These are phyloP conservation scores for Cephonodes hylas DNA, from an alignment of 2,888 invertebrate species.

Conservation along the genomic window DNA sequence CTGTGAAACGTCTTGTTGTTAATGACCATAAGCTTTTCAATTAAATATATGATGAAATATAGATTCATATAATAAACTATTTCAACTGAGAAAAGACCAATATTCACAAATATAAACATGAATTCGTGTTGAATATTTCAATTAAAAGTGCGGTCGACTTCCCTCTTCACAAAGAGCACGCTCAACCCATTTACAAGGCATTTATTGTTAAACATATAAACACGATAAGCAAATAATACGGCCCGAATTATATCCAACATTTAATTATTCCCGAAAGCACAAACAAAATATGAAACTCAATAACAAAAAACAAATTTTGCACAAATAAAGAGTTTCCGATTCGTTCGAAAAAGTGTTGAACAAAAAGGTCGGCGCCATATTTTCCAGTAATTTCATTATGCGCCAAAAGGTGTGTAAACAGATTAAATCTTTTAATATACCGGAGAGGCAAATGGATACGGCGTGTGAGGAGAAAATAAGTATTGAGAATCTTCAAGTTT, in stretches of 20 bases:
- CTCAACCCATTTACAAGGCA: not conserved
- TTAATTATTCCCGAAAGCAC: slow-evolving; percentile 2
- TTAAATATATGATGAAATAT: too few species aligned
- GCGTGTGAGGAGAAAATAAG: not conserved
- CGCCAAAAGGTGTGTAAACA: not conserved
- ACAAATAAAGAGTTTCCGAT: slow-evolving; percentile 14
- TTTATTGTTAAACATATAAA: not conserved
- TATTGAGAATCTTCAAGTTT: not conserved
- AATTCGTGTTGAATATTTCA: not conserved
- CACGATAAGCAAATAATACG: not conserved
- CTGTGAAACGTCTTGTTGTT: too few species aligned
- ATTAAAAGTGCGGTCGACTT: too few species aligned
- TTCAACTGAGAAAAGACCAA: too few species aligned
- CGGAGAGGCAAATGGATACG: not conserved
- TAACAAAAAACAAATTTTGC: slow-evolving; percentile 4
- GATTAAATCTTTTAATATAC: not conserved
- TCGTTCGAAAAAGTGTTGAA: not conserved
- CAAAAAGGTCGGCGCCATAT: not conserved
- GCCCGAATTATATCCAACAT: not conserved
- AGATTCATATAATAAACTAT: too few species aligned
- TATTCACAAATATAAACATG: too few species aligned
- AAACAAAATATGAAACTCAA: slow-evolving; percentile 7
- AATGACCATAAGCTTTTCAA: too few species aligned
- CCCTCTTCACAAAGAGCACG: not conserved
- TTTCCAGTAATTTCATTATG: slow-evolving; percentile 15